These are phyloP conservation scores for Chelmon rostratus DNA, from an alignment of 2,797 vertebrate genomes.

Conservation along the genomic window DNA sequence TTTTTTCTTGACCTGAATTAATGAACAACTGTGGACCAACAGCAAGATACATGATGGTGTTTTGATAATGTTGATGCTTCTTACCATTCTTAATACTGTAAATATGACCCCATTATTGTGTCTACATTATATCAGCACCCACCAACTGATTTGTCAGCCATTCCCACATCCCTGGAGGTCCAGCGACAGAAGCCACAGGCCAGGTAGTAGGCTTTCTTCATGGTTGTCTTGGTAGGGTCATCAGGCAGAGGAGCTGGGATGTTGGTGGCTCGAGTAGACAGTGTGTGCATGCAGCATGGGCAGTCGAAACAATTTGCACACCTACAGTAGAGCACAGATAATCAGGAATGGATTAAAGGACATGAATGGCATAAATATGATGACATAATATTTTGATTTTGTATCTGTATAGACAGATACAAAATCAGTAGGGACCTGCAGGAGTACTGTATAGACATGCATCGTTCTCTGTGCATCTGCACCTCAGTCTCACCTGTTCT, in stretches of 20 bases:
- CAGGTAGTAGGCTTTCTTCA: slow-evolving; percentile 99
- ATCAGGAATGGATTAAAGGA: background rate
- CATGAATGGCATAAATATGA: background rate
- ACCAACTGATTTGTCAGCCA: slow-evolving; percentile 99
- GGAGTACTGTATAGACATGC: background rate
- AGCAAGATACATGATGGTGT: background rate
- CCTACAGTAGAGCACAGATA: slow-evolving; percentile 72
- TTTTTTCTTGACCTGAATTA: background rate
- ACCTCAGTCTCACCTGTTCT: slow-evolving; percentile 91
- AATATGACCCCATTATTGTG: background rate
- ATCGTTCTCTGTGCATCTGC: background rate
- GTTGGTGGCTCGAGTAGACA: slow-evolving; percentile 97
- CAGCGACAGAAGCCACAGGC: slow-evolving; percentile 99
- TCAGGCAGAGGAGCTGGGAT: slow-evolving; percentile 96
- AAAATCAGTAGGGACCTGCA: background rate
- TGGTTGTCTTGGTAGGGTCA: slow-evolving; percentile 95
- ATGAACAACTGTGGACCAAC: background rate
- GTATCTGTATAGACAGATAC: too few relatives aligned
- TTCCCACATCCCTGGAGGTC: slow-evolving; percentile 98
- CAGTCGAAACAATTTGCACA: slow-evolving; percentile 99
- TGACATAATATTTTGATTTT: too few relatives aligned
- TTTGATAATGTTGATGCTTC: background rate
- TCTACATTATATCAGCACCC: slow-evolving; percentile 61
- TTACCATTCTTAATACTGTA: background rate
- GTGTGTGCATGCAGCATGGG: slow-evolving; percentile 98